Base-by-base conservation (phyloP, 2,797 vertebrate species). In the Rhinoraja longicauda region DNA sequence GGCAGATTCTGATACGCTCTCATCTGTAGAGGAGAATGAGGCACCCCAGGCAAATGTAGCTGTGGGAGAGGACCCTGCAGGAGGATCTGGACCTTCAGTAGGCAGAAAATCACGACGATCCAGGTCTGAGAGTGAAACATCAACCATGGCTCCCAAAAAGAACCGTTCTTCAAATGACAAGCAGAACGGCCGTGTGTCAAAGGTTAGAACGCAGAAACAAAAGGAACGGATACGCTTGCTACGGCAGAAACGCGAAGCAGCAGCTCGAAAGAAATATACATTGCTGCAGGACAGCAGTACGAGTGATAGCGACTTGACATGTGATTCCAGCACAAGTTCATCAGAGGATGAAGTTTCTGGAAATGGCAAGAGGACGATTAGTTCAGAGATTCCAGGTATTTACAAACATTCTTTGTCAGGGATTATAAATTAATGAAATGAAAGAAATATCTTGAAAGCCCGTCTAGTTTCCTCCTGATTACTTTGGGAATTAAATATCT, bases 231-330 rank as follows among this genome's bases (percentile, higher is more conserved):
- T 99, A 94, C 97, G 98, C n/a, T 95, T 99, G 86, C 95, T 99
- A 93, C 96, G 99, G 78, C 99, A 99, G 96, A 99, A 99, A 93
- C 96, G 99, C 75, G 99, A 99, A 94, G 99, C 98, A 0, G 98
- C 98, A 32, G 98, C 98, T 26, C 96, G 98, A 92, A 99, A 99
- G 96, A 99, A 99, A 94, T 99, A 99, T 92, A 99, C 98, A 96
- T 96, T 99, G 96, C 97, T 99, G 95, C 99, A 99, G 97, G 98
- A 99, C 97, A 99, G 98, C 97, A 99, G 98, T 96, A 99, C 98
- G 88, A 99, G 99, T 62, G 99, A 99, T 95, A 99, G 98, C 93
- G 98, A 99, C 97, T 97, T 99, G 95, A 99, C 99, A 1, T 99
- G 98, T 94, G 98, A 99, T 96, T 99, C 99, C 1, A 97, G 96